Conservation (phyloP, 2,113 vertebrate species). For the Periophthalmus modestus region DNA sequence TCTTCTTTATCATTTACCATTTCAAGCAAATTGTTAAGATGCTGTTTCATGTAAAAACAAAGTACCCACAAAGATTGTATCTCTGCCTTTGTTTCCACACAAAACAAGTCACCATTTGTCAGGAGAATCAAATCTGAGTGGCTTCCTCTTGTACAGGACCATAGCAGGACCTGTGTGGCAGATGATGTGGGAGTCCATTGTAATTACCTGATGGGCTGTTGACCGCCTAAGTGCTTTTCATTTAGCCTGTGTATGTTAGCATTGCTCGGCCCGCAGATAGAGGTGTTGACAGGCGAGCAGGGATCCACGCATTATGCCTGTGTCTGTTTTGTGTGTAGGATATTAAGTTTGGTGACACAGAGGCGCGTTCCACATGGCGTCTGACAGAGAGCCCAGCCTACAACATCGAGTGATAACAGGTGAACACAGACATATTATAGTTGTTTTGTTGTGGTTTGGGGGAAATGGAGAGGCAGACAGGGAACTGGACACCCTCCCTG, state of each 20-base stretch:
- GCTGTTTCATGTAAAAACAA: not conserved
- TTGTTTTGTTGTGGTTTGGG: conserved; percentile 50
- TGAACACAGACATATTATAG: conserved; percentile 67
- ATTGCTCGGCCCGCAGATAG: conserved; percentile 33
- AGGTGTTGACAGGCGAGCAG: conserved; percentile 58
- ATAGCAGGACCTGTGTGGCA: conserved; percentile 10
- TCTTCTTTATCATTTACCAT: not conserved
- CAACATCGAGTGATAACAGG: conserved; percentile 65
- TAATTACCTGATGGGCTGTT: conserved; percentile 63
- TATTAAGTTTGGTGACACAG: conserved; percentile 66
- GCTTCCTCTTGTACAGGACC: conserved; percentile 11
- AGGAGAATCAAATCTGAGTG: not conserved
- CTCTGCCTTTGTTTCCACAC: not conserved
- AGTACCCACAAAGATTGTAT: not conserved
- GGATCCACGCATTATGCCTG: conserved; percentile 41
- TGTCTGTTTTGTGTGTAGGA: conserved; percentile 59
- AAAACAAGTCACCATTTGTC: not conserved
- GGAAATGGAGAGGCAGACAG: conserved; percentile 32
- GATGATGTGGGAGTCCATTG: conserved; percentile 45
- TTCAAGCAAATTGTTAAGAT: not conserved
- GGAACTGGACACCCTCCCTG: conserved; percentile 67
- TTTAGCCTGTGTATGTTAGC: conserved; percentile 60
- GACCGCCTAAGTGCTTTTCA: conserved; percentile 71
- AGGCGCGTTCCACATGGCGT: conserved; percentile 69
- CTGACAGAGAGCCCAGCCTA: conserved; percentile 45